Evolutionary conservation across 2,113 vertebrate species (phyloP), one percentile per base, ranked within the genome.

Genomic region (Sturnus vulgaris): DNA sequence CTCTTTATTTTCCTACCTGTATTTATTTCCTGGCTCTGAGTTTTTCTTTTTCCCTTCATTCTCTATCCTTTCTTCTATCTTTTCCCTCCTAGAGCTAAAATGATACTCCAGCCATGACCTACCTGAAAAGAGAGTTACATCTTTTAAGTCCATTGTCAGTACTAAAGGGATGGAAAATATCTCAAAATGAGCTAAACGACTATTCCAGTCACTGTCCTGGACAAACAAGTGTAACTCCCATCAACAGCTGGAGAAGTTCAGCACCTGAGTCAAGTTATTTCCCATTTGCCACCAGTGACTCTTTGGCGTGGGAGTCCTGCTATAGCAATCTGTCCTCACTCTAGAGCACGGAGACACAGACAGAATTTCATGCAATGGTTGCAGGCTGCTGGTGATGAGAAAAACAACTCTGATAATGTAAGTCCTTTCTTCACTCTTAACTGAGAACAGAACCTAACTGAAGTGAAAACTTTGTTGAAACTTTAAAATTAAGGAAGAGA

Each of bases 181-280:
- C 90, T 93, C 82, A 77, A 59, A 88, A 93, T 93, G 49, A 92
- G 49, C 47, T 78, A 93, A 96, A 96, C 0, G 33, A 94, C 60
- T 94, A 95, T 92, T 92, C 92, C 95, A 96, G 82, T 88, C 82
- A 81, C 72, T 82, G 61, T 49, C 47, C 65, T 10, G 33, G 78
- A 93, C 88, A 96, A 97, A 95, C 84, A 95, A 91, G 81, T 77
- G 87, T 57, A 93, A 72, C 68, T 94, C 68, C 82, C 72, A 93
- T 5, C 83, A 87, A 88, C 92, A 92, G 90, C 87, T 93, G 88
- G 86, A 88, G 71, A 55, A 95, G 69, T 88, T 96, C 90, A 84
- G 79, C 3, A n/a, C 79, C 72, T 49, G 90, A 94, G 77, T 90
- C 72, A 86, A 90, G 88, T 50, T 86, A 93, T 92, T 96, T 71